Evolutionary conservation across 2,888 invertebrate species (phyloP).

Genomic region (Caenorhabditis macrosperma): DNA sequence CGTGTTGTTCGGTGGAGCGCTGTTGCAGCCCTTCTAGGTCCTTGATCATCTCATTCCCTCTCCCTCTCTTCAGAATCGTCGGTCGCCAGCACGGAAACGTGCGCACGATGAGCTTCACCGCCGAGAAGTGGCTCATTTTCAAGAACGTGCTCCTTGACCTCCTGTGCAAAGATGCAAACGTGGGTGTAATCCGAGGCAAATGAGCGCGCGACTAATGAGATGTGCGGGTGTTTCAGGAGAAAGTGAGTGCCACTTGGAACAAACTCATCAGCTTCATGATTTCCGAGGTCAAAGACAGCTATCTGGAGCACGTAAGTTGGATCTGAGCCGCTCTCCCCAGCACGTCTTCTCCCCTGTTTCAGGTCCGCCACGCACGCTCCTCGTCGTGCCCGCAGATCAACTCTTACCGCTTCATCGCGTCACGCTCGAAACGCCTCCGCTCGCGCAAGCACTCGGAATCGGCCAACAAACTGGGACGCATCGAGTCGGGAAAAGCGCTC

Average conservation of each 20-base stretch:
- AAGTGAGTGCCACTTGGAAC: slow-evolving; percentile 71
- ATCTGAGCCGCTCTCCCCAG: neutral
- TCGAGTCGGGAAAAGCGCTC: slow-evolving; percentile 48
- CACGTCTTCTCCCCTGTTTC: slow-evolving; percentile 5
- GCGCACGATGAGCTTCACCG: slow-evolving; percentile 76
- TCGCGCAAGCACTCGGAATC: slow-evolving; percentile 57
- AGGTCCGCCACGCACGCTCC: slow-evolving; percentile 76
- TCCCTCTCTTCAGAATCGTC: slow-evolving; percentile 68
- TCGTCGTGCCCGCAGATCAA: slow-evolving; percentile 75
- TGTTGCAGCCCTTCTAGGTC: no score
- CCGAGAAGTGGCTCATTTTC: slow-evolving; percentile 78
- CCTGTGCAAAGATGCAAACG: slow-evolving; percentile 68
- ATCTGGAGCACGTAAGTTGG: slow-evolving; percentile 73
- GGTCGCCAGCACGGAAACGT: slow-evolving; percentile 77
- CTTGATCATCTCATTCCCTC: neutral
- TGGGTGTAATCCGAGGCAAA: slow-evolving; percentile 33
- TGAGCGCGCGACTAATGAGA: slow-evolving; percentile 20
- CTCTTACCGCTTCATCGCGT: slow-evolving; percentile 56
- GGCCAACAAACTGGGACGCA: slow-evolving; percentile 51
- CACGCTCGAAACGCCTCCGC: slow-evolving; percentile 52
- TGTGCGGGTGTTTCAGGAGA: slow-evolving; percentile 66
- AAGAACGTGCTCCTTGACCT: slow-evolving; percentile 72
- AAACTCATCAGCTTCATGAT: slow-evolving; percentile 77
- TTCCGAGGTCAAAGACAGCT: slow-evolving; percentile 78
- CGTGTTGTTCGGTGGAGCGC: no score